Evolutionary conservation across 2,888 invertebrate species (phyloP), one percentile per base, ranked within the genome.

Genomic region (Ypsolopha scabrella): DNA sequence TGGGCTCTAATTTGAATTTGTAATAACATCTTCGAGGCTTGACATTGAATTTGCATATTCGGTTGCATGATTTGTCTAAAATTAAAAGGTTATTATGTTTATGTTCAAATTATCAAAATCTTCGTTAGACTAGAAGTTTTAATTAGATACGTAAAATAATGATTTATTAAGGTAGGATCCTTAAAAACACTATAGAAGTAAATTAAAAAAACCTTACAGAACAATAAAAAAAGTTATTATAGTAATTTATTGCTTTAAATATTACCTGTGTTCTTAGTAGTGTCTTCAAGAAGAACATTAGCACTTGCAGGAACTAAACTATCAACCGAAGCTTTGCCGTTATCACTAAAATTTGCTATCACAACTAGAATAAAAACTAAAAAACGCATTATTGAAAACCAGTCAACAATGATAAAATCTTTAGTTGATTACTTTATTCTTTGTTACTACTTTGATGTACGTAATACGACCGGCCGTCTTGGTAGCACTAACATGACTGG

Each of bases 31-130:
- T 67, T 41, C 79, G 71, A 2, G 87, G 87, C 57, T 86, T 86
- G 39, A 80, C 83, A 59, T 86, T 85, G 64, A 86, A 80, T 64
- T 87, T 87, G 63, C 87, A 87, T 62, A 82, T 87, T 60, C 87
- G 73, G 54, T 75, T 66, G 58, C 87, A 87, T 33, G 80, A 75
- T 65, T 71, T 71, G 53, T 75, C 85, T 85, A 76, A 51, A 70
- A 76, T 58, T 57, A 51, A 13, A 51, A 35, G 48, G 48, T 37
- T 41, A 51, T 55, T 57, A 44, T 35, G 39, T 51, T 50, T 50
- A 46, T 41, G 44, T 41, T 44, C 44, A 50, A 48, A 39, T 52
- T 53, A 10, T 35, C 37, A 41, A n/a, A n/a, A n/a, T n/a, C n/a
- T n/a, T n/a, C n/a, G n/a, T n/a, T n/a, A n/a, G n/a, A n/a, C n/a